Evolutionary conservation across 2,888 invertebrate species (phyloP).

Genomic region (Drosophila yooni): DNA sequence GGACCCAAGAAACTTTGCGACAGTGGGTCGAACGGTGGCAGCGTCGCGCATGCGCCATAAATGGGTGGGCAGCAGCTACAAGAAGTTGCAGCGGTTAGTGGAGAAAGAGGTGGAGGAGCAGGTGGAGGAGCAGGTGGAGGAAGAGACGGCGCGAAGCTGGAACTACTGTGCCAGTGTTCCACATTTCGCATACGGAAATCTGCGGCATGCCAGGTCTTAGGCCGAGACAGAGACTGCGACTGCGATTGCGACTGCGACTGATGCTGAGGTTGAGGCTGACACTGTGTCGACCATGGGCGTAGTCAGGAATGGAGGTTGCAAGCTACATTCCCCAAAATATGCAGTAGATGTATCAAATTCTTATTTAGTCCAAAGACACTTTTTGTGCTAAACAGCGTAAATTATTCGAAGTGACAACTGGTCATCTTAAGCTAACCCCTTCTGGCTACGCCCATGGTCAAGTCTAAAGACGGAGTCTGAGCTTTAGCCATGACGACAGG

Average conservation of each 20-base stretch:
- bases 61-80: slow-evolving; percentile 33
- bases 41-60: slow-evolving; percentile 42
- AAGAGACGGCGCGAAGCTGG: slow-evolving; percentile 4
- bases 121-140: not conserved
- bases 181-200: slow-evolving; percentile 80
- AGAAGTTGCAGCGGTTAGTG: not conserved
- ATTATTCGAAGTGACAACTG: not conserved
- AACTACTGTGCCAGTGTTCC: slow-evolving; percentile 77
- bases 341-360: too few relatives aligned
- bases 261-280: not conserved
- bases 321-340: not conserved
- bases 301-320: not conserved
- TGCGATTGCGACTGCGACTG: not conserved
- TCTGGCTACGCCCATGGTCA: not conserved
- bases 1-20: slow-evolving; percentile 25
- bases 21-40: slow-evolving; percentile 51
- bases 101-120: not conserved
- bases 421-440: too few relatives aligned
- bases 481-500: slow-evolving; percentile 38
- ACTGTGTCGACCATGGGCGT: not conserved
- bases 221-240: slow-evolving; percentile 33
- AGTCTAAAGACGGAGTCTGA: slow-evolving; percentile 2
- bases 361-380: not conserved
- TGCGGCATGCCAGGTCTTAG: slow-evolving; percentile 50
- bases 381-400: not conserved